phyloP scores from a whole-genome alignment of 1,140 invertebrate species.

The Trichoplusia ni region DNA sequence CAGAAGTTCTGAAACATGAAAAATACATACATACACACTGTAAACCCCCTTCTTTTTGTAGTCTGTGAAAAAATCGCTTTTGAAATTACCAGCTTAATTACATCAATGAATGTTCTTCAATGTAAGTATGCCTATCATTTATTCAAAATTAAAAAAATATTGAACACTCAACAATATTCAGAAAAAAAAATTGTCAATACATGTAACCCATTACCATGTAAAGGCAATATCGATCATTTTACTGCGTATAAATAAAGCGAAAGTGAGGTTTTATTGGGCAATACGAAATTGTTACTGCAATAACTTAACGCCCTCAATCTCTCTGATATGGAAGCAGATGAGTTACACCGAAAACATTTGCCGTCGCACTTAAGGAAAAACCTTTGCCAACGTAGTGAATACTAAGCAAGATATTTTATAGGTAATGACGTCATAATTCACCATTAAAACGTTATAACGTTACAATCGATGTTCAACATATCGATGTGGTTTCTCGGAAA shows the following conservation, averaged over 20 bases:
- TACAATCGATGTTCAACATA: conserved; percentile 12
- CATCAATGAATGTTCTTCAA: too few relatives aligned
- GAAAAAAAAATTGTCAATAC: conserved; percentile 36
- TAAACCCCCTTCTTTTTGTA: too few relatives aligned
- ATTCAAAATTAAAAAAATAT: too few relatives aligned
- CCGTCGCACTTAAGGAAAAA: conserved; percentile 43
- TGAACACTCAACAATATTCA: conserved; percentile 38
- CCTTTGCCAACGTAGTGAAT: conserved; percentile 46
- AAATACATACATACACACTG: too few relatives aligned
- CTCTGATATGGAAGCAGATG: conserved; percentile 69
- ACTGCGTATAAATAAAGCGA: conserved; percentile 72
- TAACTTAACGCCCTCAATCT: conserved; percentile 69
- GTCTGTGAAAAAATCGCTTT: too few relatives aligned
- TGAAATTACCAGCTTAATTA: too few relatives aligned
- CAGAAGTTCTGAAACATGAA: too few relatives aligned
- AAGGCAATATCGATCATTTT: conserved; percentile 68
- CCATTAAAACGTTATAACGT: conserved; percentile 39
- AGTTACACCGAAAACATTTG: conserved; percentile 63
- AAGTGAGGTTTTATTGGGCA: conserved; percentile 74
- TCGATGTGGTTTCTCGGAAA: not conserved
- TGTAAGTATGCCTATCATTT: too few relatives aligned
- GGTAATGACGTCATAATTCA: conserved; percentile 47
- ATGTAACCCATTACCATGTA: conserved; percentile 44
- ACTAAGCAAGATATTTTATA: conserved; percentile 57
- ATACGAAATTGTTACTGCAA: conserved; percentile 73